Evolutionary conservation across 1,140 invertebrate genomes (phyloP), one percentile per base, ranked within the genome.

Genomic region (Radopholus similis): DNA sequence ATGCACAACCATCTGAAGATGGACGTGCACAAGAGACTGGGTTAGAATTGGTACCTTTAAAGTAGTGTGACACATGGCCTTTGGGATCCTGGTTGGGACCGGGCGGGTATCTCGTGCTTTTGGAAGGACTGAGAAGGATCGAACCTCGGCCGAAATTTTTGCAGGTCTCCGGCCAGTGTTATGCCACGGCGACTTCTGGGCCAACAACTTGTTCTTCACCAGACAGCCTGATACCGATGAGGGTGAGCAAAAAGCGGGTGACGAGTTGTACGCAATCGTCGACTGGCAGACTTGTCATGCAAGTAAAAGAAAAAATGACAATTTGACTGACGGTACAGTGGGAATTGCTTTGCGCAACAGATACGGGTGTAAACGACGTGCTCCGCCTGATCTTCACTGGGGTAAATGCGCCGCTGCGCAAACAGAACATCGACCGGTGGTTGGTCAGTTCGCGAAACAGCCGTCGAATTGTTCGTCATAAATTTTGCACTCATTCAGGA

Each of bases 101-200:
- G 53, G 35, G 11, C 42, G 11, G n/a, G n/a, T n/a, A n/a, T 54
- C 18, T 54, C n/a, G 53, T 11, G 26, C 28, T 26, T 62, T 62
- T 55, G 23, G 28, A 26, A 6, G 28, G 6, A 40, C 15, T 57
- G 6, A n/a, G n/a, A n/a, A n/a, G n/a, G n/a, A n/a, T n/a, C 9
- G 11, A 13, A 1, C 28, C 26, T 13, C 21, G 18, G 2, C 13
- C n/a, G 13, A 64, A 38, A 13, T 60, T n/a, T 66, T 21, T 62
- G 13, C 30, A 62, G 65, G 40, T 37, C 37, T 68, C 44, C 65
- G 59, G 4, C 40, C 64, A 38, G 30, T 66, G 30, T 38, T 68
- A 53, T 18, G 42, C 55, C 66, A 68, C 40, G 66, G 66, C 6
- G 66, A 68, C 34, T 47, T 70, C 40, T 68, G 66, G 66, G 32